Percentiles rank a stretch among this genome's conserved stretches.
Evolutionary conservation across 2,113 vertebrate genomes (phyloP).

Genomic region (Panthera tigris): DNA sequence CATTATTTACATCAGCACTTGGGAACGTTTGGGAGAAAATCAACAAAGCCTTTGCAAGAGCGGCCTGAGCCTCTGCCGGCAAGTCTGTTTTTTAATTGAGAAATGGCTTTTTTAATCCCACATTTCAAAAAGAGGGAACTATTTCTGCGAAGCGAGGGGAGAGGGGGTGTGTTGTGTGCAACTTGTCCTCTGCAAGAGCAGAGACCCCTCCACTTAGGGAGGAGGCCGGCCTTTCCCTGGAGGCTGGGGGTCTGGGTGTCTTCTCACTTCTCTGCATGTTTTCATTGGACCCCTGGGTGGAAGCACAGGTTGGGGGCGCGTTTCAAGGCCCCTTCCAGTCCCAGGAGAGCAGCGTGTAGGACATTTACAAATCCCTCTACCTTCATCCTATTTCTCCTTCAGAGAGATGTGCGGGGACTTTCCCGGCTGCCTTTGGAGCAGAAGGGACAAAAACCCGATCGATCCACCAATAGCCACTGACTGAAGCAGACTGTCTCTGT

Average conservation of each 20-base stretch:
- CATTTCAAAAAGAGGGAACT: background rate
- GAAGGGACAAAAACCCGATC: background rate
- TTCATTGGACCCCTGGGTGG: background rate
- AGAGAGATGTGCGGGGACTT: background rate
- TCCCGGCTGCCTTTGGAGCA: background rate
- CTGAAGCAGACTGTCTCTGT: background rate
- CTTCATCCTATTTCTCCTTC: background rate
- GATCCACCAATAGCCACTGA: background rate
- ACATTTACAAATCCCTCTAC: background rate
- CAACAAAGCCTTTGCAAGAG: constrained; percentile 2
- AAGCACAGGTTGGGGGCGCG: background rate
- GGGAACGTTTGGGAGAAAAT: constrained; percentile 15
- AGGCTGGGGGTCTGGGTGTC: background rate
- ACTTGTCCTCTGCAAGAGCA: background rate
- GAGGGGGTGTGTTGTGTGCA: no score
- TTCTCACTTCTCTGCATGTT: background rate
- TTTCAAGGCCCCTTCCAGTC: background rate
- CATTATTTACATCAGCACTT: constrained; percentile 37
- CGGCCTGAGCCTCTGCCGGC: background rate
- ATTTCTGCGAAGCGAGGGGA: background rate
- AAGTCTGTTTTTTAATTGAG: background rate
- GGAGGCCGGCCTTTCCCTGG: rapidly evolving
- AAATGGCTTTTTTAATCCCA: background rate
- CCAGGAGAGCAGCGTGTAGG: background rate
- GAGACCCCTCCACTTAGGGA: background rate